Evolutionary conservation across 2,797 vertebrate genomes (phyloP).

Genomic region (Falco rusticolus): DNA sequence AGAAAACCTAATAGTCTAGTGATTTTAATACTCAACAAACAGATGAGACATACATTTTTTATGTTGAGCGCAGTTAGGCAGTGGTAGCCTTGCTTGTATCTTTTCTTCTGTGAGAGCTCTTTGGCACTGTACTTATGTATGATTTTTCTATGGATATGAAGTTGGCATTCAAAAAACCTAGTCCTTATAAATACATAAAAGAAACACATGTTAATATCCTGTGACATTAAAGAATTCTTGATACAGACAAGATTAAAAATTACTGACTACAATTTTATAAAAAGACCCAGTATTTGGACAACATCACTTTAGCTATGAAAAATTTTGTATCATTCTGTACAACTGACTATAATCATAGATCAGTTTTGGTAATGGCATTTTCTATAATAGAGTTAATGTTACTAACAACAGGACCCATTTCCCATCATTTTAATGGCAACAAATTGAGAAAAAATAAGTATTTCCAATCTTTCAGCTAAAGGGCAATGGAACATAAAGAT

Average conservation of each 20-base stretch:
- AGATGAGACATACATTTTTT: neutral
- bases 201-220: accelerated
- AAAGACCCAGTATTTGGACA: neutral
- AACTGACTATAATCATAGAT: neutral
- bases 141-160: neutral
- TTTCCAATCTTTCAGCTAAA: neutral
- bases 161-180: neutral
- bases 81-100: neutral
- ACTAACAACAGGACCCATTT: neutral
- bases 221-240: neutral
- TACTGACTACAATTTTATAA: neutral
- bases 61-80: neutral
- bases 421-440: neutral
- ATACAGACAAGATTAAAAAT: neutral
- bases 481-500: neutral
- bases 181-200: neutral
- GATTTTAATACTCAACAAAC: neutral
- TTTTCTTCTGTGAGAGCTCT: neutral
- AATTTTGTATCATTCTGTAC: neutral
- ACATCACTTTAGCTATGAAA: neutral
- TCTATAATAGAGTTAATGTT: neutral
- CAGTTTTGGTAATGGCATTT: neutral
- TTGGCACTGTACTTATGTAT: neutral
- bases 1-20: neutral
- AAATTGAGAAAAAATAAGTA: neutral